Base-by-base conservation (phyloP, 1,140 invertebrate species). In the Goniozus legneri region DNA sequence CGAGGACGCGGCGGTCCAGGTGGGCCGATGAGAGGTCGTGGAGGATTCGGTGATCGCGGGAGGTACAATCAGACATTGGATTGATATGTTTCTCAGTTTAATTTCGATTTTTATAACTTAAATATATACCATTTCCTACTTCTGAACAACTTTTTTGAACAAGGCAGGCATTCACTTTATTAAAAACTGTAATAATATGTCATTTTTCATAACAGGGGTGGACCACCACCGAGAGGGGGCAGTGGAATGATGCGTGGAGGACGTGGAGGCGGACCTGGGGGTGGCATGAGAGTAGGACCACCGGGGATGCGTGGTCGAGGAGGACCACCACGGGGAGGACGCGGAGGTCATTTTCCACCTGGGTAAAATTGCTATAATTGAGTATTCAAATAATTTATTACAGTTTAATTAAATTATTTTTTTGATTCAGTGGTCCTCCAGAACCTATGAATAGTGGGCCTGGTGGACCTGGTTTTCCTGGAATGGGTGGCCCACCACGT, bases 251-350 rank as follows among this genome's bases (percentile, higher is more conserved):
- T 71, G 66, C 48, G 68, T 30, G 68, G 66, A 12, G 64, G 65
- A 16, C 54, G 67, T 36, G 65, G 71, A 35, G 66, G 62, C 21
- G 70, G 71, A 7, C 66, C 61, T 20, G 65, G 67, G 8, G 69
- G 71, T 36, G 64, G 64, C 4, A 71, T 71, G 64, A 49, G 70
- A 56, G 67, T 69, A 7, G 67, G 70, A 24, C 68, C 68, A 14
- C 70, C 69, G 21, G 67, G 67, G 30, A 73, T 71, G 67, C 54
- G 74, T 41, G 70, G 70, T 8, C 54, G 72, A 48, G 74, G 74
- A 32, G 72, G 72, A 15, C 69, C 67, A 12, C 69, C 68, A 13
- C 60, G 72, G 58, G 73, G 70, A 15, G 60, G 73, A 27, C 60
- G 72, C 10, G 67, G 68, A 13, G 71, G 71, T 52, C 72, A 75